Evolutionary conservation across 1,140 invertebrate genomes (phyloP).

Genomic region (Habropoda laboriosa): DNA sequence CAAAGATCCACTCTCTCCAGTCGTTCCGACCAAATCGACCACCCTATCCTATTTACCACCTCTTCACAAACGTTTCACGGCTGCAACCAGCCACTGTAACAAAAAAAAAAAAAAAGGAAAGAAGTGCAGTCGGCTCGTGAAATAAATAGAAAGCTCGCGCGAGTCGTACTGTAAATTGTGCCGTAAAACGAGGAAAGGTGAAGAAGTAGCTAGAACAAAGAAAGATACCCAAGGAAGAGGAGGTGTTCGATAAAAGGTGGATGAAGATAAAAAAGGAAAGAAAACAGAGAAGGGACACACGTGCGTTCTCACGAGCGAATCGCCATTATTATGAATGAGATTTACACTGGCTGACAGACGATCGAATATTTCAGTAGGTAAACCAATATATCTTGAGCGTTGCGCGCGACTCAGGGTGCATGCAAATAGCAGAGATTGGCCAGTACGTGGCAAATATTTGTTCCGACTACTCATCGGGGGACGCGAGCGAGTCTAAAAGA

Average conservation of each 20-base stretch:
- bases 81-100: too few species aligned
- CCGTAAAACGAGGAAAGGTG: too few species aligned
- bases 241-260: too few species aligned
- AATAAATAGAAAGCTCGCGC: slow-evolving; percentile 32
- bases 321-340: slow-evolving; percentile 75
- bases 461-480: slow-evolving; percentile 58
- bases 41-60: neutral
- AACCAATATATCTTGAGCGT: slow-evolving; percentile 63
- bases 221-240: too few species aligned
- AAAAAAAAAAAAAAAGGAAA: too few species aligned
- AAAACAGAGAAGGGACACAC: too few species aligned
- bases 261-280: neutral
- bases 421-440: slow-evolving; percentile 68
- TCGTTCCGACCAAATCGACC: neutral
- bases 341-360: slow-evolving; percentile 70
- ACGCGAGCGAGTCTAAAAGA: slow-evolving; percentile 25
- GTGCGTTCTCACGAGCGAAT: too few species aligned
- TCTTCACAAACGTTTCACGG: neutral
- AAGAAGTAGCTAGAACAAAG: too few species aligned
- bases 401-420: slow-evolving; percentile 24
- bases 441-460: slow-evolving; percentile 70
- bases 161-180: too few species aligned
- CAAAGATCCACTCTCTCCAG: neutral
- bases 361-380: slow-evolving; percentile 73
- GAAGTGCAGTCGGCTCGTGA: neutral